Evolutionary conservation across 1,140 invertebrate genomes (phyloP).

Genomic region (Berghia stephanieae): DNA sequence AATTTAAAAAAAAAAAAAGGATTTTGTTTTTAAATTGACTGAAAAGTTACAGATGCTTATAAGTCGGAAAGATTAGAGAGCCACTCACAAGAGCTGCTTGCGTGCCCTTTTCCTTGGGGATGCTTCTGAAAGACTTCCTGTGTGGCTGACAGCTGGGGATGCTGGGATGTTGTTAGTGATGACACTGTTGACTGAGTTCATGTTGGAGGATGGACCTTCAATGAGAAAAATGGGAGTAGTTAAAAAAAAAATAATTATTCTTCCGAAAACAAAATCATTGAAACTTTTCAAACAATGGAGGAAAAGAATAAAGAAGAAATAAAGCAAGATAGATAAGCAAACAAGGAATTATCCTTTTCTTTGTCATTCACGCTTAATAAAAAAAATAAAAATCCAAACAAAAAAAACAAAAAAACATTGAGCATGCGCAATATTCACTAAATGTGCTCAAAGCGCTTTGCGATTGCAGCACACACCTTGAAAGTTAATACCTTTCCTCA

Average conservation of each 20-base stretch:
- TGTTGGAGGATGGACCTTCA: slow-evolving; percentile 32
- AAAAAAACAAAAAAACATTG: too few relatives aligned
- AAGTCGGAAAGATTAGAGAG: too few relatives aligned
- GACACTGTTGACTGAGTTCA: slow-evolving; percentile 37
- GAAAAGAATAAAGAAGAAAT: neutral
- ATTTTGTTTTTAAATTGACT: too few relatives aligned
- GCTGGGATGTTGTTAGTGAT: slow-evolving; percentile 23
- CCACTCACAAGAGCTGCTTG: slow-evolving; percentile 77
- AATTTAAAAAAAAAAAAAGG: too few relatives aligned
- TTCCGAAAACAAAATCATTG: neutral
- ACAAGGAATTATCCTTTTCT: too few relatives aligned
- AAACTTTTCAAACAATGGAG: neutral
- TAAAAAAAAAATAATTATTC: slow-evolving; percentile 8
- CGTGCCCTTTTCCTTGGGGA: slow-evolving; percentile 80
- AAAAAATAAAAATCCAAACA: too few relatives aligned
- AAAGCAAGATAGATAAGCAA: neutral
- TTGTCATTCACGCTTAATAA: too few relatives aligned
- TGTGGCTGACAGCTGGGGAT: slow-evolving; percentile 34
- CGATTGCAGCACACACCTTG: too few relatives aligned
- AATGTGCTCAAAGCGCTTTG: too few relatives aligned
- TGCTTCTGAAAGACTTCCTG: slow-evolving; percentile 70
- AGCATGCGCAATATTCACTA: too few relatives aligned
- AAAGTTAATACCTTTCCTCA: too few relatives aligned
- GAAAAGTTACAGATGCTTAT: too few relatives aligned
- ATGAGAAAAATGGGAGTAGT: slow-evolving; percentile 30